A percentile compares a stretch with the other conserved stretches of the same genome.
phyloP scores from a whole-genome alignment of 2,888 invertebrate species.

The Lithophane semibrunnea region DNA sequence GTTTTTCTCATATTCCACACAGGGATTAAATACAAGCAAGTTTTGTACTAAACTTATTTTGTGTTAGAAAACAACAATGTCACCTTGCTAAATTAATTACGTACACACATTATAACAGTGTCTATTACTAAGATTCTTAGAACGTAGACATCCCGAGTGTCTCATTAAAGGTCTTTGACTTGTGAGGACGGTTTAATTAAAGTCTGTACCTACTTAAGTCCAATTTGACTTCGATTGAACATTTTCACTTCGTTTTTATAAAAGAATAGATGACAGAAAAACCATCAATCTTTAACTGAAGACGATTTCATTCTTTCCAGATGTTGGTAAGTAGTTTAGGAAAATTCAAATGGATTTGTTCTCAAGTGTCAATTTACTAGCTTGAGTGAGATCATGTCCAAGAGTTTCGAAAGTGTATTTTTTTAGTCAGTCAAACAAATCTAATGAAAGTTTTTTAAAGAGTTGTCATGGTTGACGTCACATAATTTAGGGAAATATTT shows the following conservation, averaged over 20 bases:
- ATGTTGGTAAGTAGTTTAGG: constrained; percentile 37
- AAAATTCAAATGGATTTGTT: constrained; percentile 42
- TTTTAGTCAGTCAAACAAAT: not conserved
- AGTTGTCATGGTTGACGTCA: not conserved
- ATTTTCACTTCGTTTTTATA: constrained; percentile 40
- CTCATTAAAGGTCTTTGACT: constrained; percentile 43
- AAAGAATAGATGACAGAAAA: constrained; percentile 42
- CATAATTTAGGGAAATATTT: not conserved
- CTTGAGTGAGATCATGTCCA: not conserved
- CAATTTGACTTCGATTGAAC: constrained; percentile 40
- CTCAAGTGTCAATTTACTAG: constrained; percentile 23
- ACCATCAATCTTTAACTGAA: constrained; percentile 51
- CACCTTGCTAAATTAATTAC: constrained; percentile 58
- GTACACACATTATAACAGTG: constrained; percentile 20
- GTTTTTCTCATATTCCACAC: constrained; percentile 32
- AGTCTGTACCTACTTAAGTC: constrained; percentile 24
- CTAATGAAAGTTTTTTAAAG: not conserved
- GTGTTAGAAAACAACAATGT: constrained; percentile 43
- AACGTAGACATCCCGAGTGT: constrained; percentile 47
- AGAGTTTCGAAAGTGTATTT: not conserved
- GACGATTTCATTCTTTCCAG: constrained; percentile 45
- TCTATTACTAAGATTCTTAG: constrained; percentile 52
- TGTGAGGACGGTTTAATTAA: constrained; percentile 49
- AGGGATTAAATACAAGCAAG: constrained; percentile 28
- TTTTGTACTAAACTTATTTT: constrained; percentile 34